These are phyloP conservation scores for Sarcophaga caerulescens DNA, from an alignment of 2,888 invertebrate genomes.

Conservation along the genomic window DNA sequence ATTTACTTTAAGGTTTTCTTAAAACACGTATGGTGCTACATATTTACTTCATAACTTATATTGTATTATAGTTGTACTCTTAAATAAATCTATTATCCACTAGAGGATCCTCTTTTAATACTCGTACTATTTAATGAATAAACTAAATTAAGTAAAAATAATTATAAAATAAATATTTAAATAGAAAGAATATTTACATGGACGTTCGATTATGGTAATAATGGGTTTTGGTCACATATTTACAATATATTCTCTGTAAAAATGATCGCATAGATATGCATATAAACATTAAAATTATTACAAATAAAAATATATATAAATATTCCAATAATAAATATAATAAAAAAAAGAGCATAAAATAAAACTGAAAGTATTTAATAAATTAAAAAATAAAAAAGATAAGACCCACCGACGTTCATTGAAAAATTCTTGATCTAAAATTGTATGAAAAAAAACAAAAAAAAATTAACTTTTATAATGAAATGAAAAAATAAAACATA, in stretches of 20 bases:
- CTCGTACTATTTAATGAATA: background rate
- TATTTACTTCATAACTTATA: constrained; percentile 37
- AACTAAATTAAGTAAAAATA: too few species aligned
- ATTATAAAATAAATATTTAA: too few species aligned
- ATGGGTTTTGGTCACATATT: constrained; percentile 13
- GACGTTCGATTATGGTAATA: constrained; percentile 34
- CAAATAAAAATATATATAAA: too few species aligned
- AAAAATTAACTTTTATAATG: constrained; percentile 25
- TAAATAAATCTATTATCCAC: background rate
- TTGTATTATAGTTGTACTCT: constrained; percentile 11
- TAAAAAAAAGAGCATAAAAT: background rate
- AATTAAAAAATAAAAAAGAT: background rate
- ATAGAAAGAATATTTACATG: background rate
- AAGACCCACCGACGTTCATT: constrained; percentile 64
- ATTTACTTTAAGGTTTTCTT: constrained; percentile 60
- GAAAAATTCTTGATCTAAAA: constrained; percentile 32
- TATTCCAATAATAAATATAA: background rate
- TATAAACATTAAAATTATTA: too few species aligned
- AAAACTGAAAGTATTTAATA: background rate
- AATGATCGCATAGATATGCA: too few species aligned
- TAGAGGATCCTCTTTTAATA: background rate
- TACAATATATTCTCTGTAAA: too few species aligned
- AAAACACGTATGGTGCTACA: constrained; percentile 64
- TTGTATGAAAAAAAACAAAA: constrained; percentile 22
- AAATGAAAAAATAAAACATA: background rate